phyloP scores from a whole-genome alignment of 2,113 vertebrate genomes.

The Hypomesus transpacificus region DNA sequence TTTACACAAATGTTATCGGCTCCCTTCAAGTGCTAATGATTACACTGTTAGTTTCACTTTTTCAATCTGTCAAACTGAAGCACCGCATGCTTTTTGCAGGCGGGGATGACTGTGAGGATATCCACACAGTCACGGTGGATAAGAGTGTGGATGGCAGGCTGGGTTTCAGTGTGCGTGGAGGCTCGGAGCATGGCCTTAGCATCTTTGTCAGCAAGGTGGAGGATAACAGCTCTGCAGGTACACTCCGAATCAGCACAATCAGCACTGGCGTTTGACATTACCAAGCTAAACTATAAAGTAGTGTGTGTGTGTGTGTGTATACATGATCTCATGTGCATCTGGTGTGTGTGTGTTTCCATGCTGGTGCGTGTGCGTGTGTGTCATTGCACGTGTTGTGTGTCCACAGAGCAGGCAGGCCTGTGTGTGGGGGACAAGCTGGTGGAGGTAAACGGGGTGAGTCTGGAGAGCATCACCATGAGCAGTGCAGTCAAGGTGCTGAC shows the following conservation, averaged over 20 bases:
- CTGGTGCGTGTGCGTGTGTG: conserved; percentile 21
- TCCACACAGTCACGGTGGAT: conserved; percentile 87
- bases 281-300: neutral
- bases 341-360: neutral
- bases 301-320: neutral
- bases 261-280: no score
- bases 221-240: conserved; percentile 86
- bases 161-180: conserved; percentile 89
- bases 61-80: neutral
- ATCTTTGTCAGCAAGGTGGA: conserved; percentile 97
- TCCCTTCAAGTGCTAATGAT: no score
- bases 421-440: conserved; percentile 92
- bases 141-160: conserved; percentile 84
- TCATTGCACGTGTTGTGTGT: neutral
- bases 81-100: conserved; percentile 33
- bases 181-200: conserved; percentile 90
- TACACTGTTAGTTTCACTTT: neutral
- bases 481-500: conserved; percentile 89
- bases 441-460: conserved; percentile 87
- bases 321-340: neutral
- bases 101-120: conserved; percentile 76
- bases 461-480: conserved; percentile 95
- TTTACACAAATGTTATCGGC: no score
- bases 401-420: conserved; percentile 80
- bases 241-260: conserved; percentile 18